Conservation (phyloP, 2,888 invertebrate species). For the Ypsolopha sequella region DNA sequence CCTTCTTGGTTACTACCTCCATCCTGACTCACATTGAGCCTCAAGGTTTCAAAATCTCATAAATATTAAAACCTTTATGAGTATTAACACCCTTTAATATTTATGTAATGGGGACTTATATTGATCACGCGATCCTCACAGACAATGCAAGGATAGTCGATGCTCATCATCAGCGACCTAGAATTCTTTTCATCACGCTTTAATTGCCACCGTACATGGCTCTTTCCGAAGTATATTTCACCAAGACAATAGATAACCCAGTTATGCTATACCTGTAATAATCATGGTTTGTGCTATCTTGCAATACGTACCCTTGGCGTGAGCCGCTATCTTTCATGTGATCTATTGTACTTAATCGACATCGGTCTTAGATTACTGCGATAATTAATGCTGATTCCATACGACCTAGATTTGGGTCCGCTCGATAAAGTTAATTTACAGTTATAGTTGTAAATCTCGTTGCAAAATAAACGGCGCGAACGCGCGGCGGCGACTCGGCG, state of each 20-base stretch:
- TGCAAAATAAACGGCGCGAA: conserved; percentile 62
- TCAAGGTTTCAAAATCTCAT: conserved; percentile 45
- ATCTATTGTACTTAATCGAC: conserved; percentile 65
- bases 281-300: conserved; percentile 34
- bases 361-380: conserved; percentile 66
- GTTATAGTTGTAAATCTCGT: conserved; percentile 69
- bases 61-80: conserved; percentile 40
- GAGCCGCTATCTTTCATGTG: conserved; percentile 64
- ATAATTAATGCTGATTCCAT: conserved; percentile 71
- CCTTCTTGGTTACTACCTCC: background rate
- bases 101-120: conserved; percentile 66
- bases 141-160: conserved; percentile 65
- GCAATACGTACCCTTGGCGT: conserved; percentile 57
- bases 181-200: conserved; percentile 49
- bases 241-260: conserved; percentile 60
- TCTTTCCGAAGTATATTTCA: conserved; percentile 7
- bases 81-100: conserved; percentile 53
- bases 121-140: conserved; percentile 56
- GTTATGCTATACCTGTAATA: conserved; percentile 36
- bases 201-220: conserved; percentile 57
- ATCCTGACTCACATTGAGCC: conserved; percentile 9
- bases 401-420: conserved; percentile 65
- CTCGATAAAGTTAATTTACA: conserved; percentile 69
- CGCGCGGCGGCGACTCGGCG: conserved; percentile 32
- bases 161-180: conserved; percentile 42